Evolutionary conservation across 2,888 invertebrate genomes (phyloP), one percentile per base, ranked within the genome.

Genomic region (Polylopha cassiicola): DNA sequence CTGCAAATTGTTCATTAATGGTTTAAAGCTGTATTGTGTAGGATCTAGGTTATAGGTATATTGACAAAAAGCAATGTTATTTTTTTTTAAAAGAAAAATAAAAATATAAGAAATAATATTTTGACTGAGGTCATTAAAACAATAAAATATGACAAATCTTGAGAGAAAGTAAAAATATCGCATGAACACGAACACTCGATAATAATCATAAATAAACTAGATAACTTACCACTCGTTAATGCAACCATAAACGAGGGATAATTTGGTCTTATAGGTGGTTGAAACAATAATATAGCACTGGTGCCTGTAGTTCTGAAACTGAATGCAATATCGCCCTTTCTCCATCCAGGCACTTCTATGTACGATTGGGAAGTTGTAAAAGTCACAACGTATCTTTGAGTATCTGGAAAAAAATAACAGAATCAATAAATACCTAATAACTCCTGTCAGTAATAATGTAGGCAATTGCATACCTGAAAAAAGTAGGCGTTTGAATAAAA

Each of bases 211-310:
- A 6, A 11, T 11, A 30, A 16, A 8, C 6, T 4, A n/a, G n/a
- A n/a, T n/a, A n/a, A n/a, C 75, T 75, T 75, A 91, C 91, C 92
- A 73, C 93, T 93, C 8, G 95, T 94, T 38, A 97, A 81, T 30
- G 95, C 94, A 2, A 96, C 95, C 93, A 95, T 94, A 68, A 96
- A 95, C 6, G 95, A 95, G 1, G 95, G 95, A 75, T 95, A 94
- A 59, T 94, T 92, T 1, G 92, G 93, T 46, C 95, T 87, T 34
- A 95, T 94, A 0, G 96, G 94, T 3, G 96, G 95, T 66, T 97
- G 97, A 64, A 96, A 96, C 3, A 97, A 77, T 14, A 98, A 80
- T 50, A 97, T 94, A 2, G 96, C 97, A 61, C 92, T 93, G 54
- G 93, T 93, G 18, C 95, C 95, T 1, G 96, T 96, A 0, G 97